phyloP scores from a whole-genome alignment of 2,888 invertebrate species.

The Tenodera sinensis region DNA sequence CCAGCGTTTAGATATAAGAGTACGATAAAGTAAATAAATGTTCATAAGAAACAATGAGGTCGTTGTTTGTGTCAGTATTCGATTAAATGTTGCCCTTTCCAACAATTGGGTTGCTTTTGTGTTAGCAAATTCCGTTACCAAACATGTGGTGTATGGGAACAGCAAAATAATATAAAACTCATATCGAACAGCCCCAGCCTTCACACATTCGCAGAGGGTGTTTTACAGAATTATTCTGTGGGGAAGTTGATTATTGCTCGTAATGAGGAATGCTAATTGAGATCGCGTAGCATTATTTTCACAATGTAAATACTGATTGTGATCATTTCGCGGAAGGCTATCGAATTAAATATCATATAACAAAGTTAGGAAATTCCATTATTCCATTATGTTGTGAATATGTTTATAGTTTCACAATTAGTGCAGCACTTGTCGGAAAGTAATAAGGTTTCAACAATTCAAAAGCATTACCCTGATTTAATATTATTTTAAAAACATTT shows the following conservation, averaged over 20 bases:
- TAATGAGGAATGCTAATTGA: neutral
- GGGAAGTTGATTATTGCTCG: neutral
- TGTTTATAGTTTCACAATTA: neutral
- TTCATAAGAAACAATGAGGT: neutral
- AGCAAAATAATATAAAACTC: neutral
- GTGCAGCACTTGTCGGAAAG: neutral
- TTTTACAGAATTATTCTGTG: neutral
- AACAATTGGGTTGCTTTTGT: neutral
- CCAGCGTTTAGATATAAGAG: too few species aligned
- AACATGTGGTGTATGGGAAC: neutral
- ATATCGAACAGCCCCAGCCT: neutral
- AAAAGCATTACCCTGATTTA: neutral
- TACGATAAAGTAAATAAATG: too few species aligned
- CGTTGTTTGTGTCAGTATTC: neutral
- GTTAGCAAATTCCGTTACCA: neutral
- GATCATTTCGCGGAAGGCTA: neutral
- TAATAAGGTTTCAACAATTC: neutral
- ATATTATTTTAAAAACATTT: neutral
- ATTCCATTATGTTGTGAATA: neutral
- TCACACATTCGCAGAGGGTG: neutral
- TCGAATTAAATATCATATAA: neutral
- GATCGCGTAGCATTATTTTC: neutral
- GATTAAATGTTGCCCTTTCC: neutral
- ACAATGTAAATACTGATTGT: neutral
- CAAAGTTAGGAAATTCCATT: neutral